Conservation (phyloP, 2,888 invertebrate species). For the Troides aeacus region DNA sequence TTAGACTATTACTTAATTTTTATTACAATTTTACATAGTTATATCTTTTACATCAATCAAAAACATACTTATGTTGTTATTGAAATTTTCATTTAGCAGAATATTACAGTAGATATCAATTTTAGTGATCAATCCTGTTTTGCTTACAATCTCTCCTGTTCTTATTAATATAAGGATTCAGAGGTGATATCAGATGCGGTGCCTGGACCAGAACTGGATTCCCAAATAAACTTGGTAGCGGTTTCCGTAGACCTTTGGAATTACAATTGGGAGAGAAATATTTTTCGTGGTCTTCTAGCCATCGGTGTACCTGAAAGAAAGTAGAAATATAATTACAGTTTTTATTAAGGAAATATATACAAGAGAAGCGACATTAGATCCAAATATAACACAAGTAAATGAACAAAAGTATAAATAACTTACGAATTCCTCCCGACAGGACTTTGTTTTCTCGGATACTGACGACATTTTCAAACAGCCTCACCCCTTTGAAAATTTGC, state of each 20-base stretch:
- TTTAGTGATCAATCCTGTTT: neutral
- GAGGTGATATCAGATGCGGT: neutral
- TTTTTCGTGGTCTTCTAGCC: neutral
- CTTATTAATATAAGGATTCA: neutral
- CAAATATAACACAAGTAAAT: neutral
- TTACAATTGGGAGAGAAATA: neutral
- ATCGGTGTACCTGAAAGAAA: neutral
- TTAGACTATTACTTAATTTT: no score
- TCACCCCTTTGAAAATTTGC: neutral
- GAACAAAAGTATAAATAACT: neutral
- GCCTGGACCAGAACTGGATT: neutral
- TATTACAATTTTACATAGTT: no score
- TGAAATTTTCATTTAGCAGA: no score
- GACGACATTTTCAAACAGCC: neutral
- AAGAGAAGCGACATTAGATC: neutral
- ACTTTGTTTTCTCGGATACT: neutral
- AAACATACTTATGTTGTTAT: no score
- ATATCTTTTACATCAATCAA: no score
- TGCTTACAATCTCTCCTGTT: neutral
- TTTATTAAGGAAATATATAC: neutral
- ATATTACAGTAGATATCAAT: neutral
- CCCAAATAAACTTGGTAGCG: neutral
- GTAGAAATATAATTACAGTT: neutral
- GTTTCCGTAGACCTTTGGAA: neutral
- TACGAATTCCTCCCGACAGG: neutral